These are phyloP conservation scores for Phalacrocorax brasilianus DNA, from an alignment of 2,113 vertebrate genomes.

Conservation along the genomic window DNA sequence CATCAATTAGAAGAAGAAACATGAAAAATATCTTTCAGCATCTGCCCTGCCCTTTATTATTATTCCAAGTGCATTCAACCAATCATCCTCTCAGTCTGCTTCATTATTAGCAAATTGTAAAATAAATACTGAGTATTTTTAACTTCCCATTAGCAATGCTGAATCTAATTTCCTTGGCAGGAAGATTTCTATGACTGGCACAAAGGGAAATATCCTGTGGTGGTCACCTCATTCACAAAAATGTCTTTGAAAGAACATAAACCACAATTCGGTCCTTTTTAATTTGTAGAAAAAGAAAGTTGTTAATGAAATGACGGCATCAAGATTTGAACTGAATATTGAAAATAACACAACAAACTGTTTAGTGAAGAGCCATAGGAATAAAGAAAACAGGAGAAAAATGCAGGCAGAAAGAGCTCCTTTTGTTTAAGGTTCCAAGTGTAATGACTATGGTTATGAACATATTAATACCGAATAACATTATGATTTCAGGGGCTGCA, in stretches of 20 bases:
- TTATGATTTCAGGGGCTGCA: neutral
- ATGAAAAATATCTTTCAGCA: conserved; percentile 5
- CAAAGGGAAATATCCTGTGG: neutral
- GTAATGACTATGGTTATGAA: neutral
- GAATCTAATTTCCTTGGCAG: conserved; percentile 7
- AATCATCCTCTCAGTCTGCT: neutral
- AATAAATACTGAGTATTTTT: conserved; percentile 33
- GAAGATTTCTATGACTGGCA: neutral
- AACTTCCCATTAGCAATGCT: neutral
- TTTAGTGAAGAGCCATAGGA: neutral
- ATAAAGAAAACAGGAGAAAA: neutral
- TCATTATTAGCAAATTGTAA: conserved; percentile 32
- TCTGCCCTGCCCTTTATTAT: conserved; percentile 38
- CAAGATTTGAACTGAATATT: neutral
- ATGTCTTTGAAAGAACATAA: neutral
- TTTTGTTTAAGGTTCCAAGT: neutral
- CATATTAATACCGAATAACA: neutral
- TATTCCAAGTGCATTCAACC: conserved; percentile 38
- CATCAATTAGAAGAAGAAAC: conserved; percentile 37
- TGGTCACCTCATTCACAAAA: neutral
- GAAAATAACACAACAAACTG: neutral
- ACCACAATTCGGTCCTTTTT: neutral
- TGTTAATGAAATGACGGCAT: neutral
- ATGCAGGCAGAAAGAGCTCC: neutral
- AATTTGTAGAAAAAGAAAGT: neutral